Evolutionary conservation across 2,888 invertebrate genomes (phyloP).

Genomic region (Apomyelois bistriatella): DNA sequence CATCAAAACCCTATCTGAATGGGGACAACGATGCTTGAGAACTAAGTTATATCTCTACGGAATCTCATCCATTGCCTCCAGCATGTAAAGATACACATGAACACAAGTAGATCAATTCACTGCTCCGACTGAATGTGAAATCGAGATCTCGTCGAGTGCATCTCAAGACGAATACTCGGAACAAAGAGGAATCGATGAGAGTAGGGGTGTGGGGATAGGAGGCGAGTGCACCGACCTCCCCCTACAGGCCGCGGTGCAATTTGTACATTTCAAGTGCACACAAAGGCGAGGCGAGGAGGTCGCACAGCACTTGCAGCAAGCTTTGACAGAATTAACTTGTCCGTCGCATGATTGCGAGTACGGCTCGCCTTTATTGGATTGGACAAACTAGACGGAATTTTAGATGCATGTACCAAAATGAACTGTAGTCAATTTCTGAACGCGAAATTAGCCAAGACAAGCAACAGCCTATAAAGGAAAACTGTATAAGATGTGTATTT

Average conservation of each 20-base stretch:
- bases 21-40: constrained; percentile 27
- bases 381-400: constrained; percentile 46
- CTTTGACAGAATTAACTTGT: constrained; percentile 80
- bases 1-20: constrained; percentile 27
- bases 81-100: constrained; percentile 34
- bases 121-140: constrained; percentile 60
- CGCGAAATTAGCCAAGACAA: not conserved
- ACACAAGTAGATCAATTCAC: constrained; percentile 42
- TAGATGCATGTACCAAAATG: constrained; percentile 32
- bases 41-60: constrained; percentile 36
- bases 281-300: constrained; percentile 75
- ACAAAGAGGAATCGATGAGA: constrained; percentile 78
- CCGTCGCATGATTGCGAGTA: constrained; percentile 57
- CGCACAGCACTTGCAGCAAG: constrained; percentile 46
- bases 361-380: constrained; percentile 69
- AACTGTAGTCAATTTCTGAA: constrained; percentile 9
- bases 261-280: constrained; percentile 80
- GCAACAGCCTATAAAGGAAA: not conserved
- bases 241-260: constrained; percentile 71
- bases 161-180: constrained; percentile 74
- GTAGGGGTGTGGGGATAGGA: constrained; percentile 56
- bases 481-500: not conserved
- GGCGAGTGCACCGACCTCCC: constrained; percentile 70
- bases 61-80: constrained; percentile 28
- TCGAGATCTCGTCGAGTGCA: constrained; percentile 67